phyloP scores from a whole-genome alignment of 2,888 invertebrate species.

The Perizoma flavofasciatum region DNA sequence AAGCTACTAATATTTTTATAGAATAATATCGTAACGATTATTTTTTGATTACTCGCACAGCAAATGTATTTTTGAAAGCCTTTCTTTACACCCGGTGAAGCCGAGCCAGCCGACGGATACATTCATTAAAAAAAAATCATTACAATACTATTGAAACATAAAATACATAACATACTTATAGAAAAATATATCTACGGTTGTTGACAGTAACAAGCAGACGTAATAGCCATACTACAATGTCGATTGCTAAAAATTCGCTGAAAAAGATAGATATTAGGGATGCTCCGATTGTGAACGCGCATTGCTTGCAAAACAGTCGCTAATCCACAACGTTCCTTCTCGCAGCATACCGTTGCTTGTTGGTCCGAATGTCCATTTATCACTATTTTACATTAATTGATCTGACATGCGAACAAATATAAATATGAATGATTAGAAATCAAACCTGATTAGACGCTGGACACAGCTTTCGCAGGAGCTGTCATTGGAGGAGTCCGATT shows the following conservation, averaged over 20 bases:
- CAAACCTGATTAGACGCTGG: constrained; percentile 69
- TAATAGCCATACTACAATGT: constrained; percentile 33
- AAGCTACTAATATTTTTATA: constrained; percentile 21
- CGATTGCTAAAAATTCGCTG: constrained; percentile 47
- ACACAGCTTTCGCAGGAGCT: constrained; percentile 63
- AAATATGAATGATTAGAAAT: constrained; percentile 46
- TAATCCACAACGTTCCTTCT: constrained; percentile 32
- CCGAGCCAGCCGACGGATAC: constrained; percentile 1
- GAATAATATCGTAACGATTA: constrained; percentile 27
- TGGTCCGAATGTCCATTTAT: constrained; percentile 1
- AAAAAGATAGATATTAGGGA: constrained; percentile 31
- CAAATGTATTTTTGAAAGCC: constrained; percentile 11
- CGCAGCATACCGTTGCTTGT: constrained; percentile 6
- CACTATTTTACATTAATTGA: constrained; percentile 8
- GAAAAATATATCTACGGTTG: constrained; percentile 10
- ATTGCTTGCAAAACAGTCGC: constrained; percentile 43
- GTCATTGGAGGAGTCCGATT: constrained; percentile 50
- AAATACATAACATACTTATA: constrained; percentile 17
- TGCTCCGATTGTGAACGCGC: constrained; percentile 35
- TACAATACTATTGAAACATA: constrained; percentile 28
- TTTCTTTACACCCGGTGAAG: constrained; percentile 3
- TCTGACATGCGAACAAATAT: constrained; percentile 35
- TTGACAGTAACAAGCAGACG: constrained; percentile 28
- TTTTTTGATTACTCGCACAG: constrained; percentile 30
- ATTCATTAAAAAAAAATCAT: constrained; percentile 20